Evolutionary conservation across 2,797 vertebrate species (phyloP).

Genomic region (Buceros bicornis): DNA sequence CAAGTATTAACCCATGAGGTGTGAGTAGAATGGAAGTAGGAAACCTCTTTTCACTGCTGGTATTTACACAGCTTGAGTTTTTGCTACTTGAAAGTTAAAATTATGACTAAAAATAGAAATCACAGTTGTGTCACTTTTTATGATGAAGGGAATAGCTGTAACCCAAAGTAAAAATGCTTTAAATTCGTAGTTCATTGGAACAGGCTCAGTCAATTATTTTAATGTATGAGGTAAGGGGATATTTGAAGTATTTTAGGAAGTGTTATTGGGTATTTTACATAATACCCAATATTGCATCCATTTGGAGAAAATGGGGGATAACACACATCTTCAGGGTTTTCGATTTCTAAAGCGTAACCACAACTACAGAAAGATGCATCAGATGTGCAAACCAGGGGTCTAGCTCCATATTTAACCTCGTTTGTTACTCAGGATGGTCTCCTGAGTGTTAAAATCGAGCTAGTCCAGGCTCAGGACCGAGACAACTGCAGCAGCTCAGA

Average conservation of each 20-base stretch:
- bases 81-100: conserved; percentile 11
- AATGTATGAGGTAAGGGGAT: background rate
- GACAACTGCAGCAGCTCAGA: background rate
- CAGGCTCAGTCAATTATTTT: background rate
- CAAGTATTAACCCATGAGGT: background rate
- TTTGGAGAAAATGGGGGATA: background rate
- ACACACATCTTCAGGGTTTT: background rate
- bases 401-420: accelerated
- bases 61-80: background rate
- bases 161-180: background rate
- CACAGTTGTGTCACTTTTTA: background rate
- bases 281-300: background rate
- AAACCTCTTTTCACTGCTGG: background rate
- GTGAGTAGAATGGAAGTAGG: background rate
- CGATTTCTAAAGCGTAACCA: background rate
- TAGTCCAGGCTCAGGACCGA: background rate
- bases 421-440: background rate
- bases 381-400: background rate
- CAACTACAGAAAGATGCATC: background rate
- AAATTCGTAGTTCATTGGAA: conserved; percentile 5
- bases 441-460: too few relatives aligned
- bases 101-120: background rate
- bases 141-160: background rate
- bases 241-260: background rate
- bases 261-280: background rate